Evolutionary conservation across 2,797 vertebrate genomes (phyloP).

Genomic region (Loriculus beryllinus): DNA sequence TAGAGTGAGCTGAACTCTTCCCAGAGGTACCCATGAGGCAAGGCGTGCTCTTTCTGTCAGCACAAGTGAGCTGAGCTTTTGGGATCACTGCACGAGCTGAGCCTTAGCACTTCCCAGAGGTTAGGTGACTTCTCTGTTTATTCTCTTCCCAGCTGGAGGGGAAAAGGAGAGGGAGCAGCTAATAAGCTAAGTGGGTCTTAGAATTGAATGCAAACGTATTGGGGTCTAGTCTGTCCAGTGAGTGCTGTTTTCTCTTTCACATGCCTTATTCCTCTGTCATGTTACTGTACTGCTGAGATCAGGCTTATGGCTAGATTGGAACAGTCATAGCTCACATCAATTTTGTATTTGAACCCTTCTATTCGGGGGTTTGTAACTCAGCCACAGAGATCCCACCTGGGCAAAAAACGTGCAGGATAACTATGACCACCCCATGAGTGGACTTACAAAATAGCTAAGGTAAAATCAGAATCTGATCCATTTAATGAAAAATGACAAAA

Average conservation of each 20-base stretch:
- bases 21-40: background rate
- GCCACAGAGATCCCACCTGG: conserved; percentile 13
- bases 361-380: conserved; percentile 72
- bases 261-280: background rate
- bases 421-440: background rate
- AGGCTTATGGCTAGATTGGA: background rate
- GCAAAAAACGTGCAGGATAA: background rate
- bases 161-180: background rate
- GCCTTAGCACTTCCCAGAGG: background rate
- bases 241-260: background rate
- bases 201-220: background rate
- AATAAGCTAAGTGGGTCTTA: background rate
- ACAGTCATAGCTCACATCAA: background rate
- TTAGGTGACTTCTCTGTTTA: background rate
- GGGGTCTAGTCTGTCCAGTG: background rate
- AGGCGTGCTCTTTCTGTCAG: background rate
- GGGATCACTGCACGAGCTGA: background rate
- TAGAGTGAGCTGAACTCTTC: background rate
- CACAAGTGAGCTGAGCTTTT: background rate
- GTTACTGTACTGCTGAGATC: background rate
- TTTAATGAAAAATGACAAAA: background rate
- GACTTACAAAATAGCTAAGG: background rate
- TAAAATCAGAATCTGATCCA: background rate
- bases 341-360: conserved; percentile 66
- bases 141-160: background rate